Conservation (phyloP, 2,888 invertebrate genomes). For the Drosophila hawaiiensis region DNA sequence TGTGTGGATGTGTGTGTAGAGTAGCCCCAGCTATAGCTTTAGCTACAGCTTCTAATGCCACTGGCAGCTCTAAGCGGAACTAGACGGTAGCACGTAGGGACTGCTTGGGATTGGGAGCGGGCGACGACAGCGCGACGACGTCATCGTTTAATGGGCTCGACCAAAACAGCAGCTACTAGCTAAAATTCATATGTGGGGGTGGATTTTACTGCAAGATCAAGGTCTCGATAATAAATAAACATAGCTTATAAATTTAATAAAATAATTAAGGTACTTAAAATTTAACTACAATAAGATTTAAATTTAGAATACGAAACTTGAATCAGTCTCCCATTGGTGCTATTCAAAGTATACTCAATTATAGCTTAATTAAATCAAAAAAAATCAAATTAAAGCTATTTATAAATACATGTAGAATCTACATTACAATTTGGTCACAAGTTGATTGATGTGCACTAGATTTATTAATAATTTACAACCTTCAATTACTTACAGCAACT, state of each 20-base stretch:
- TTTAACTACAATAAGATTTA: background rate
- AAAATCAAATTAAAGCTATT: background rate
- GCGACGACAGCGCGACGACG: constrained; percentile 60
- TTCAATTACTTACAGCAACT: constrained; percentile 11
- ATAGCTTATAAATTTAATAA: background rate
- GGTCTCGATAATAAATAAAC: constrained; percentile 3
- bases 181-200: constrained; percentile 22
- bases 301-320: background rate
- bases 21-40: constrained; percentile 34
- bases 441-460: background rate
- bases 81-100: constrained; percentile 71
- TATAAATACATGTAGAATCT: background rate
- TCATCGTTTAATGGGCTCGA: constrained; percentile 65
- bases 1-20: constrained; percentile 26
- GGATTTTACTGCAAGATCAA: constrained; percentile 24
- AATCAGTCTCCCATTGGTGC: background rate
- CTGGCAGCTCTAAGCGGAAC: constrained; percentile 70
- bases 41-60: constrained; percentile 60
- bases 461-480: background rate
- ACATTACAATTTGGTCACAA: background rate
- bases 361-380: background rate
- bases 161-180: constrained; percentile 15
- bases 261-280: background rate
- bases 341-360: background rate
- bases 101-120: constrained; percentile 54